Conservation (phyloP, 2,888 invertebrate species). For the Meganola albula region DNA sequence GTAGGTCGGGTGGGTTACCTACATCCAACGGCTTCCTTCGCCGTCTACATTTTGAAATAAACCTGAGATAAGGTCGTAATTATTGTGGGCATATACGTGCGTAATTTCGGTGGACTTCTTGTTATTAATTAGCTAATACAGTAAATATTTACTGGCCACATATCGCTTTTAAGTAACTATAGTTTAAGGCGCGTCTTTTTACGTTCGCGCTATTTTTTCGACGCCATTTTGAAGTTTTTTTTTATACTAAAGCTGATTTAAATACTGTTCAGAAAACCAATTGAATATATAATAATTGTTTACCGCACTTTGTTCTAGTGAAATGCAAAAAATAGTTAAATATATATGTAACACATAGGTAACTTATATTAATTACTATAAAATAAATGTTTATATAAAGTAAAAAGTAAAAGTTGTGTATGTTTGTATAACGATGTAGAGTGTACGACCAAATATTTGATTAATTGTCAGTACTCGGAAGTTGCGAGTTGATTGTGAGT, state of each 20-base stretch:
- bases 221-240: conserved; percentile 34
- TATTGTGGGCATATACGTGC: conserved; percentile 10
- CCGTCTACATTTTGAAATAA: no score
- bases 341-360: conserved; percentile 45
- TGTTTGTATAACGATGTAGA: conserved; percentile 53
- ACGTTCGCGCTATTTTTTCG: conserved; percentile 31
- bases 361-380: conserved; percentile 37
- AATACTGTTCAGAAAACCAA: conserved; percentile 28
- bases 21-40: no score
- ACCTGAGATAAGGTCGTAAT: no score
- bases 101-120: conserved; percentile 11
- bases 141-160: conserved; percentile 28
- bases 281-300: conserved; percentile 37
- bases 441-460: conserved; percentile 57
- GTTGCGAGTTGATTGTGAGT: conserved; percentile 36
- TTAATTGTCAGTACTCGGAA: conserved; percentile 35
- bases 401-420: conserved; percentile 50
- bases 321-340: conserved; percentile 36
- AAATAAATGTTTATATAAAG: conserved; percentile 57
- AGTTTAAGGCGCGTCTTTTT: conserved; percentile 18
- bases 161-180: conserved; percentile 31
- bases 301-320: conserved; percentile 50
- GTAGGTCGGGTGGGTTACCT: no score
- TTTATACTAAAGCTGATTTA: conserved; percentile 28
- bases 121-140: conserved; percentile 16